Percentiles rank a stretch among this genome's conserved stretches.
These are phyloP conservation scores for Peucedramus taeniatus DNA, from an alignment of 2,113 vertebrate species.

Conservation along the genomic window DNA sequence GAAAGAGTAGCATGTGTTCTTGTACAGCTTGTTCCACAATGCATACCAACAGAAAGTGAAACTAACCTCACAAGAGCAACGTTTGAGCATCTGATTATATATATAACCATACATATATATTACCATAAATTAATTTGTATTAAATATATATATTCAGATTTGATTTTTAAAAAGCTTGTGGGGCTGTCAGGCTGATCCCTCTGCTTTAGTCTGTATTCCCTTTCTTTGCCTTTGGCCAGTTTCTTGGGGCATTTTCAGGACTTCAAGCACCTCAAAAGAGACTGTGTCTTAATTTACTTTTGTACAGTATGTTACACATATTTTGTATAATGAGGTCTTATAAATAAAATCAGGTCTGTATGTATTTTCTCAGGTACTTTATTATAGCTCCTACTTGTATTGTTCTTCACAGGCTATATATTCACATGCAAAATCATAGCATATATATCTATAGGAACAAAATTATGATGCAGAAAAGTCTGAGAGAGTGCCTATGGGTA, in stretches of 20 bases:
- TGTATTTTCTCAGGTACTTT: neutral
- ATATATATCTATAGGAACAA: neutral
- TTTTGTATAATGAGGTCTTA: neutral
- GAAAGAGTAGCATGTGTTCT: neutral
- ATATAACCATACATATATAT: neutral
- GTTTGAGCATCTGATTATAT: neutral
- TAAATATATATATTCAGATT: neutral
- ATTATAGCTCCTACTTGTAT: neutral
- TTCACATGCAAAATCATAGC: neutral
- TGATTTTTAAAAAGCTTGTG: neutral
- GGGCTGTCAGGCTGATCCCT: neutral
- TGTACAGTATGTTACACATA: neutral
- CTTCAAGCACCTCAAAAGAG: neutral
- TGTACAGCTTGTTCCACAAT: neutral
- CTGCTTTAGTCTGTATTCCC: neutral
- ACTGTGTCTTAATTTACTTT: neutral
- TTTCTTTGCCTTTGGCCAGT: neutral
- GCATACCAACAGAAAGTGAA: neutral
- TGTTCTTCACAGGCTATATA: neutral
- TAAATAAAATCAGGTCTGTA: neutral
- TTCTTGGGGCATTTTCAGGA: neutral
- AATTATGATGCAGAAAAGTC: neutral
- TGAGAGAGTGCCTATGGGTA: neutral
- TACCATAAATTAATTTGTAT: neutral
- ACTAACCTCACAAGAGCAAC: neutral